Conservation (phyloP, 2,888 invertebrate species). For the Agriopis aurantiaria region DNA sequence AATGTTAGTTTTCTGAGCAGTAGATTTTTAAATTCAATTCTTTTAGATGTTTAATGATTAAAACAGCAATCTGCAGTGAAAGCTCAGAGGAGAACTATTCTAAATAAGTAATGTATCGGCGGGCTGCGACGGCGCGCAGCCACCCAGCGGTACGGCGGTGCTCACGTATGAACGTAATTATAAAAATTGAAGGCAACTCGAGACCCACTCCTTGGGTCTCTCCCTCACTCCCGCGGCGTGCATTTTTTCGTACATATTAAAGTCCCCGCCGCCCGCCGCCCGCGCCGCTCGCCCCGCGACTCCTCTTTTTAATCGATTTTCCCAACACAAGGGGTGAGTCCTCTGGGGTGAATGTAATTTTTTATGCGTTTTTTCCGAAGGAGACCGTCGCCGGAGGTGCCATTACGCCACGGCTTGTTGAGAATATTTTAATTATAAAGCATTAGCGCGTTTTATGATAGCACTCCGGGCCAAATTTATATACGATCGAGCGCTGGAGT, state of each 20-base stretch:
- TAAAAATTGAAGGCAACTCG: constrained; percentile 85
- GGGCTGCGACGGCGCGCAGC: constrained; percentile 53
- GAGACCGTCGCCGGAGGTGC: constrained; percentile 85
- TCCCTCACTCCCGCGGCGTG: constrained; percentile 83
- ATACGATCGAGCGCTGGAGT: constrained; percentile 84
- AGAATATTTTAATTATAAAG: constrained; percentile 87
- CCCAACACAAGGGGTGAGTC: constrained; percentile 86
- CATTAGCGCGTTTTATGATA: constrained; percentile 87
- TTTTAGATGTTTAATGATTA: constrained; percentile 61
- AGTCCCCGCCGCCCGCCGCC: constrained; percentile 74
- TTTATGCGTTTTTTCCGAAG: constrained; percentile 86
- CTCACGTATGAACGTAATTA: constrained; percentile 88
- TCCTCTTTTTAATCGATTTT: constrained; percentile 87
- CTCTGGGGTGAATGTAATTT: constrained; percentile 87
- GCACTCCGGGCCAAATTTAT: constrained; percentile 83
- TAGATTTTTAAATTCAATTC: constrained; percentile 48
- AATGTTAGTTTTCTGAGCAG: background rate
- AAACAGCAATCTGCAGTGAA: constrained; percentile 65
- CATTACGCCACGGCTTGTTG: constrained; percentile 87
- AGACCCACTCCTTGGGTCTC: constrained; percentile 75
- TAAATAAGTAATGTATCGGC: constrained; percentile 71
- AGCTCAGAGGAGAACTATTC: constrained; percentile 66
- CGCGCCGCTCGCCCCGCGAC: constrained; percentile 74
- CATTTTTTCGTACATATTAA: constrained; percentile 87
- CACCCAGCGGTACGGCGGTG: constrained; percentile 62